Evolutionary conservation across 2,797 vertebrate genomes (phyloP), one percentile per base, ranked within the genome.

Genomic region (Sarcoramphus papa): DNA sequence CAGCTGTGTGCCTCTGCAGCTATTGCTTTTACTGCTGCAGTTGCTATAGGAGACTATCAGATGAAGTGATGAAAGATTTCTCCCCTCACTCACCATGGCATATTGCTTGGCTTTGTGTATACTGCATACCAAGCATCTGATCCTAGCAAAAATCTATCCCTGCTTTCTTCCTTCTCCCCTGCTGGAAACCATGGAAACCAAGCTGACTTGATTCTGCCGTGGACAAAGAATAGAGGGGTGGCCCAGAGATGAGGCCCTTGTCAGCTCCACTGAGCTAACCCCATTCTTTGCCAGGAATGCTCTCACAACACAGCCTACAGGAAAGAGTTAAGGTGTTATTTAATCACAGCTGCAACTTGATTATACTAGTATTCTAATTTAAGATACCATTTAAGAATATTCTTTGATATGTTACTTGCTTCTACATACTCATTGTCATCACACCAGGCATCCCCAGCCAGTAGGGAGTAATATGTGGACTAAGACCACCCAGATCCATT

Each of bases 1-100:
- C 82, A 94, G 93, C 93, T 91, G 81, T 73, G 33, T 93, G 87
- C 70, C 85, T 91, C 93, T 91, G 82, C 62, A 88, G 83, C 80
- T 84, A 73, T 43, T 87, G 87, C 84, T 96, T 90, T 73, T 73
- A 48, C 87, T 85, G 78, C 84, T 93, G 59, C 91, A 95, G 95
- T 95, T 97, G 95, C 94, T 63, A 95, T 90, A 97, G 94, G 95
- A 97, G 79, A 96, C 87, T 94, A 95, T 95, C 92, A 91, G 91
- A 93, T 81, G 88, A 92, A 93, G 62, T 65, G 68, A 94, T 93
- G 90, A 96, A 95, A 90, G 82, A 91, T 90, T 95, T 90, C 56
- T 95, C 60, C 88, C 68, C 85, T 95, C 70, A 30, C 40, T 89
- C 93, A 85, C 27, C 1, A 14, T 70, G 68, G 95, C 92, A 80